phyloP scores from a whole-genome alignment of 2,888 invertebrate genomes.

The Morinoia aosen region DNA sequence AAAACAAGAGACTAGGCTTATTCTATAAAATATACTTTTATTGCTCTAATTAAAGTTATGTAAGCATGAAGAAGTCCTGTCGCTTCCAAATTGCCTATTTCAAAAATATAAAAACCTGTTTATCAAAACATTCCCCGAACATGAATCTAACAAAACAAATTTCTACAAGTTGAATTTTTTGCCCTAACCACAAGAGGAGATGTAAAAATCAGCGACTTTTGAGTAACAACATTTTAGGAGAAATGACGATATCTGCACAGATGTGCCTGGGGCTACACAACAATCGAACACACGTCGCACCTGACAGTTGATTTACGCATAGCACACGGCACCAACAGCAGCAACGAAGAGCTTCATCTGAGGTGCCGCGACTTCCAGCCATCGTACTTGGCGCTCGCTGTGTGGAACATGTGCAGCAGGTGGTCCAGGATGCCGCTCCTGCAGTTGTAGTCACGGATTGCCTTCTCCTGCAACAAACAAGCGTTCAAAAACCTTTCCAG shows the following conservation, averaged over 20 bases:
- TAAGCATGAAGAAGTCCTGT: too few species aligned
- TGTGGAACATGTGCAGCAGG: slow-evolving; percentile 65
- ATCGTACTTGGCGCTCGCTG: slow-evolving; percentile 78
- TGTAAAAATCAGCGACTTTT: neutral
- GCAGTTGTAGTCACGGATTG: slow-evolving; percentile 66
- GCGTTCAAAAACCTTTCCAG: neutral
- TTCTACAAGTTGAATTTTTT: neutral
- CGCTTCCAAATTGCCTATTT: too few species aligned
- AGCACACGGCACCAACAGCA: too few species aligned
- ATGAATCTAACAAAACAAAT: neutral
- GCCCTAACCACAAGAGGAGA: neutral
- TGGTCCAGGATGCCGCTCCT: slow-evolving; percentile 63
- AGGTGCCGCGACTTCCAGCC: slow-evolving; percentile 96
- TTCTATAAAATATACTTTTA: too few species aligned
- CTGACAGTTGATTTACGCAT: too few species aligned
- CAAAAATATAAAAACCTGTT: too few species aligned
- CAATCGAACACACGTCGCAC: too few species aligned
- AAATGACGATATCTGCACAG: neutral
- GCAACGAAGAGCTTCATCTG: slow-evolving; percentile 75
- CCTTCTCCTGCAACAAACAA: slow-evolving; percentile 61
- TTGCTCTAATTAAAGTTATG: too few species aligned
- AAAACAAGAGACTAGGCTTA: too few species aligned
- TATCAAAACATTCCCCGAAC: neutral
- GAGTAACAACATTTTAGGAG: neutral
- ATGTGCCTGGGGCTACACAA: too few species aligned